Evolutionary conservation across 2,888 invertebrate genomes (phyloP).

Genomic region (Andrena haemorrhoa): DNA sequence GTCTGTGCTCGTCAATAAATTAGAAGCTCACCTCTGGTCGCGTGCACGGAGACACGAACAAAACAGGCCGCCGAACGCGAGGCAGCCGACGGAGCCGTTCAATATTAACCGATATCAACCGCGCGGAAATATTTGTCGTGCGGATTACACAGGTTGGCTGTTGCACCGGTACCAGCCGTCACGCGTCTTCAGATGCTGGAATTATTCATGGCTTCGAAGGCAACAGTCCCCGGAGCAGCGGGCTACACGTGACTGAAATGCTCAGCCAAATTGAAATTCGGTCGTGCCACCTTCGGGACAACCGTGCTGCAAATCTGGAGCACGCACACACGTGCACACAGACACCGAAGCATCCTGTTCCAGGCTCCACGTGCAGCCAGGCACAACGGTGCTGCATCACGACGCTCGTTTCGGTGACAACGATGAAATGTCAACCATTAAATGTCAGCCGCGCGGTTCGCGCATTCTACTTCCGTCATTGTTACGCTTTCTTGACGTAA

Average conservation of each 20-base stretch:
- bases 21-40: constrained; percentile 3
- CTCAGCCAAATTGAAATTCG: constrained; percentile 73
- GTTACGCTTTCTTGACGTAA: background rate
- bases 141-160: constrained; percentile 47
- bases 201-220: constrained; percentile 70
- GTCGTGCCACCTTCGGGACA: constrained; percentile 63
- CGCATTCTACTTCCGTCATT: constrained; percentile 11
- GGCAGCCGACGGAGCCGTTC: constrained; percentile 11
- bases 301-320: constrained; percentile 63
- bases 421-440: constrained; percentile 76
- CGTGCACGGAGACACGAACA: background rate
- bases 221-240: constrained; percentile 61
- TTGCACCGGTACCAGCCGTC: constrained; percentile 49
- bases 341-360: constrained; percentile 1
- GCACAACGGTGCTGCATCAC: constrained; percentile 15
- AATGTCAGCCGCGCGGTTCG: constrained; percentile 68
- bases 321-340: constrained; percentile 35
- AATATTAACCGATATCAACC: constrained; percentile 55
- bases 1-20: constrained; percentile 8
- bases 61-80: constrained; percentile 3
- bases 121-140: constrained; percentile 55
- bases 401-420: constrained; percentile 52
- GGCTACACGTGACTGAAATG: constrained; percentile 72
- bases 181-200: constrained; percentile 58
- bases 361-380: constrained; percentile 12